These are phyloP conservation scores for Schizothorax lantsangensis DNA, from an alignment of 2,797 vertebrate species.

Conservation along the genomic window DNA sequence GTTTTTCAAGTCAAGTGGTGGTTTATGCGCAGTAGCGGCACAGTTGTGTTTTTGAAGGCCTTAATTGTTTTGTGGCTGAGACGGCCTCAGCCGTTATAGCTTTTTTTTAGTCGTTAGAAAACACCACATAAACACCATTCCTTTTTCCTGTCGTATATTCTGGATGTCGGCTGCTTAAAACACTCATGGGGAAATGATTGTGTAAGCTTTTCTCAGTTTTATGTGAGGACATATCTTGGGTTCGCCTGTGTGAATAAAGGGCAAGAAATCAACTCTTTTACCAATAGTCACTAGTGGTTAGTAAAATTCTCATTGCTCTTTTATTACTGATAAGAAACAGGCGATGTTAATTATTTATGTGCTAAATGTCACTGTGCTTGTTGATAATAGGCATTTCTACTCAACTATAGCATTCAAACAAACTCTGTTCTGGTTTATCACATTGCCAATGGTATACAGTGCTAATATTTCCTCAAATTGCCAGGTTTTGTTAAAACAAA, in stretches of 20 bases:
- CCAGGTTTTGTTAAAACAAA: background rate
- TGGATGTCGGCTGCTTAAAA: slow-evolving; percentile 1
- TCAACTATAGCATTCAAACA: background rate
- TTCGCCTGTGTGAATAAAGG: slow-evolving; percentile 8
- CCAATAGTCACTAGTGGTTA: background rate
- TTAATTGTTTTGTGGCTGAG: slow-evolving; percentile 21
- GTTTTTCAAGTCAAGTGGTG: slow-evolving; percentile 42
- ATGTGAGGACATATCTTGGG: background rate
- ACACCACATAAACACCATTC: slow-evolving; percentile 28
- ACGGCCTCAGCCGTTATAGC: background rate
- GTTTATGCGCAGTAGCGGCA: slow-evolving; percentile 16
- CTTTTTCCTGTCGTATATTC: slow-evolving; percentile 15
- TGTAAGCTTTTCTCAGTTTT: slow-evolving; percentile 13
- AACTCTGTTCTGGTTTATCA: background rate
- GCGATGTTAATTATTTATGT: background rate
- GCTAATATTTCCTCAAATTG: background rate
- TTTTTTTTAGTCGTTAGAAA: slow-evolving; percentile 24
- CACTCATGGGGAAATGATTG: slow-evolving; percentile 18
- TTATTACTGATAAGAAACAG: background rate
- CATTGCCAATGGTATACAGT: background rate
- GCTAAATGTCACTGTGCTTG: background rate
- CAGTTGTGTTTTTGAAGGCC: slow-evolving; percentile 21
- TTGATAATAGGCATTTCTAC: background rate
- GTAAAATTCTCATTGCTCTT: background rate
- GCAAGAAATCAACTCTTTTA: background rate